phyloP scores from a whole-genome alignment of 2,113 vertebrate species.

The Rafetus swinhoei region DNA sequence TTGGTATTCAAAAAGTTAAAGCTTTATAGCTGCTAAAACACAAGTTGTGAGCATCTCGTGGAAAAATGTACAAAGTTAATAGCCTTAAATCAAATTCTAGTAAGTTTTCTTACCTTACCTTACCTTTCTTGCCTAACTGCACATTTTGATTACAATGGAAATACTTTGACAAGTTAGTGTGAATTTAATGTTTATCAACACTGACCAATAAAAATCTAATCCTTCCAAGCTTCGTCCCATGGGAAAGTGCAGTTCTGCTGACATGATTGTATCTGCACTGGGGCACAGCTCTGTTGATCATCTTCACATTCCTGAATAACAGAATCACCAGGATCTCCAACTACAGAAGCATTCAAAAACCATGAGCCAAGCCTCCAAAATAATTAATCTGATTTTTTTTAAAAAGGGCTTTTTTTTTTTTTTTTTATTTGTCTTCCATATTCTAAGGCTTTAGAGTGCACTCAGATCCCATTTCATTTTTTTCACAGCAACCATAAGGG shows the following conservation, averaged over 20 bases:
- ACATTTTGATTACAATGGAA: neutral
- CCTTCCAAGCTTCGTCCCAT: neutral
- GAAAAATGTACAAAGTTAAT: neutral
- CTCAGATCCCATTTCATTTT: neutral
- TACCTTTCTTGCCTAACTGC: neutral
- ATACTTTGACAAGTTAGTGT: neutral
- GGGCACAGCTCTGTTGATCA: neutral
- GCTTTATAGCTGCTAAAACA: neutral
- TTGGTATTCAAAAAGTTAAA: neutral
- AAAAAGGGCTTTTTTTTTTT: too few relatives aligned
- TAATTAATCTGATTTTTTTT: neutral
- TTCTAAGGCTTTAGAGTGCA: neutral
- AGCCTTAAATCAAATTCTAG: neutral
- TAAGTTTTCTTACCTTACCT: too few relatives aligned
- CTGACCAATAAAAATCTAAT: neutral
- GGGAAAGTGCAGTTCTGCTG: neutral
- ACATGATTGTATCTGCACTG: fast-evolving
- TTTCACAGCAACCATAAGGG: neutral
- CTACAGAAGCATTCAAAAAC: neutral
- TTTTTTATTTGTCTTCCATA: neutral
- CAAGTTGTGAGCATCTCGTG: neutral
- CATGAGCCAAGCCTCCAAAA: neutral
- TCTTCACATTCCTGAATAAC: fast-evolving
- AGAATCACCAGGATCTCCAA: neutral
- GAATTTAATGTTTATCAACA: neutral